phyloP scores from a whole-genome alignment of 2,113 vertebrate species.

The Datnioides undecimradiatus region DNA sequence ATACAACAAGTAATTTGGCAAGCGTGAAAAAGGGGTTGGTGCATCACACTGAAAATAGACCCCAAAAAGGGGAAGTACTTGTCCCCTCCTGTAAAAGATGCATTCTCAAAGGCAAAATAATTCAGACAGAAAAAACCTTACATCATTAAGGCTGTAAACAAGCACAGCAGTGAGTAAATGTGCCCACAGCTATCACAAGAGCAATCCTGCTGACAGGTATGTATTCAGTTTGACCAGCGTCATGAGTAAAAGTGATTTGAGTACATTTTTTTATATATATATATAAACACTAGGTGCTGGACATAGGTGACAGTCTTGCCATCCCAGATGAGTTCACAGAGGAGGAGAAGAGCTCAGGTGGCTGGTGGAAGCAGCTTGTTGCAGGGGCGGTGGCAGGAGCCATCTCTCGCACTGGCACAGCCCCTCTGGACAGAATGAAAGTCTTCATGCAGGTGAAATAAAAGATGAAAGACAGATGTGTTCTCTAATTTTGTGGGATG shows the following conservation, averaged over 20 bases:
- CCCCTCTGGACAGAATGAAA: conserved; percentile 93
- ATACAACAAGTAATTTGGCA: not conserved
- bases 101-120: not conserved
- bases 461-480: not conserved
- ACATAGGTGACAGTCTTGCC: conserved; percentile 93
- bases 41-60: not conserved
- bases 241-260: not conserved
- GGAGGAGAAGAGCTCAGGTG: conserved; percentile 91
- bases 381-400: conserved; percentile 91
- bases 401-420: conserved; percentile 93
- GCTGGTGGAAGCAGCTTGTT: conserved; percentile 94
- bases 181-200: not conserved
- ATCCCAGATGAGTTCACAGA: conserved; percentile 96
- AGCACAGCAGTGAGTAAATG: not conserved
- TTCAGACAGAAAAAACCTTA: not conserved
- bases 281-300: conserved; percentile 87
- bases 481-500: accelerated
- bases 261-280: conserved; percentile 22
- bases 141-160: not conserved
- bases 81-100: not conserved
- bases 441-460: conserved; percentile 95
- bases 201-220: not conserved
- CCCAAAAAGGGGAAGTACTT: conserved; percentile 51
- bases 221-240: not conserved
- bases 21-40: conserved; percentile 1